A percentile compares a stretch with the other conserved stretches of the same genome.
These are phyloP conservation scores for Lagodon rhomboides DNA, from an alignment of 2,797 vertebrate species.

Conservation along the genomic window DNA sequence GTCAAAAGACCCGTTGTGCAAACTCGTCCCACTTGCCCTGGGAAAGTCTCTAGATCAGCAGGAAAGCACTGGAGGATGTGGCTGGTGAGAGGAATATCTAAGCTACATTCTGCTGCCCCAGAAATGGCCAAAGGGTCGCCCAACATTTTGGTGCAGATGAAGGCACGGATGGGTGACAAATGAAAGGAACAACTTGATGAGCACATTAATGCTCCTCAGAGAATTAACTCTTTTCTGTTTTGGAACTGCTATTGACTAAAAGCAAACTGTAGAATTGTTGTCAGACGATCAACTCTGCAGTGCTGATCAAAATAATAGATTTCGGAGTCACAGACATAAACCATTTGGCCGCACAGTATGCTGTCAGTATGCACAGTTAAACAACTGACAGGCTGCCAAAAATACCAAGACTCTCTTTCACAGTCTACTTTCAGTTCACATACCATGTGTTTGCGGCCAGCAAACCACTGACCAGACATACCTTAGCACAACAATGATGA, in stretches of 20 bases:
- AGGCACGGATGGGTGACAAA: neutral
- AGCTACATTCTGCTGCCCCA: neutral
- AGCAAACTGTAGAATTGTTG: neutral
- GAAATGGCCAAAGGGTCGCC: neutral
- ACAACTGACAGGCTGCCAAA: constrained; percentile 13
- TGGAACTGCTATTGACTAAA: neutral
- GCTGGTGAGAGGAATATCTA: neutral
- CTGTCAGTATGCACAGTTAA: constrained; percentile 10
- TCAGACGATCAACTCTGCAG: neutral
- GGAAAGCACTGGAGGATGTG: too few relatives aligned
- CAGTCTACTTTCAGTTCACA: constrained; percentile 30
- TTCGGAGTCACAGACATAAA: neutral
- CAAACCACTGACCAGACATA: constrained; percentile 32
- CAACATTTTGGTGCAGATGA: neutral
- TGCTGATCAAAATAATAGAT: neutral
- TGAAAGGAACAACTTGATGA: neutral
- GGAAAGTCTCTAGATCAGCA: neutral
- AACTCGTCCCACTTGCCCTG: neutral
- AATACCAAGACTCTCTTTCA: constrained; percentile 22
- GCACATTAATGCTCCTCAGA: neutral
- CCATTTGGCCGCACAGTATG: neutral
- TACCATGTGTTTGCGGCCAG: neutral
- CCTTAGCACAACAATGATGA: constrained; percentile 11
- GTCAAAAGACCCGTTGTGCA: neutral
- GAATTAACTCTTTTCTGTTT: neutral